These are phyloP conservation scores for Pharmacophagus antenor DNA, from an alignment of 2,888 invertebrate species.

Conservation along the genomic window DNA sequence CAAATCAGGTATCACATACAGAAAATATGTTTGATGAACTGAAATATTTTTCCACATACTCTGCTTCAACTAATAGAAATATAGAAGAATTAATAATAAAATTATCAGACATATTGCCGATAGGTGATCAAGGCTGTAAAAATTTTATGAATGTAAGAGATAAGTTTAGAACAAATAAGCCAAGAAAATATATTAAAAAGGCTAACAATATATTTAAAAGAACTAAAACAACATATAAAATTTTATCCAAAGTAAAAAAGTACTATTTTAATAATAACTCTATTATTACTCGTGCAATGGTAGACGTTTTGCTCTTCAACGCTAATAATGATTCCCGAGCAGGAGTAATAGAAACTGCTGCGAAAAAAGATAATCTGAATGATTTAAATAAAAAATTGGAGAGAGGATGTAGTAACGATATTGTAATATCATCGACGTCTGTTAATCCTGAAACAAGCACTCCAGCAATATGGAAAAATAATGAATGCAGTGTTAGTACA, in stretches of 20 bases:
- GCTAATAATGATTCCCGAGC: slow-evolving; percentile 39
- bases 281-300: slow-evolving; percentile 32
- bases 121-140: not conserved
- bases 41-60: not conserved
- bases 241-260: slow-evolving; percentile 39
- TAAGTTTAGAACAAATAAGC: not conserved
- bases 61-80: not conserved
- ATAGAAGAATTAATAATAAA: not conserved
- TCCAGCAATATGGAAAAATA: not conserved
- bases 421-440: not conserved
- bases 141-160: not conserved
- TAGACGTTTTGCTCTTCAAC: not conserved
- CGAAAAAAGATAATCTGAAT: slow-evolving; percentile 50
- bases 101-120: not conserved
- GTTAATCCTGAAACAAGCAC: not conserved
- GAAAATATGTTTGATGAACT: not conserved
- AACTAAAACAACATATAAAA: slow-evolving; percentile 35
- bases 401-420: not conserved
- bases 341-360: slow-evolving; percentile 44
- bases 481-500: not conserved
- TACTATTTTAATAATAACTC: slow-evolving; percentile 37
- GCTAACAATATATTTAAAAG: slow-evolving; percentile 1
- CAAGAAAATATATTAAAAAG: not conserved
- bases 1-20: not conserved
- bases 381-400: slow-evolving; percentile 34